phyloP scores from a whole-genome alignment of 2,113 vertebrate species.

The Chrysemys picta region DNA sequence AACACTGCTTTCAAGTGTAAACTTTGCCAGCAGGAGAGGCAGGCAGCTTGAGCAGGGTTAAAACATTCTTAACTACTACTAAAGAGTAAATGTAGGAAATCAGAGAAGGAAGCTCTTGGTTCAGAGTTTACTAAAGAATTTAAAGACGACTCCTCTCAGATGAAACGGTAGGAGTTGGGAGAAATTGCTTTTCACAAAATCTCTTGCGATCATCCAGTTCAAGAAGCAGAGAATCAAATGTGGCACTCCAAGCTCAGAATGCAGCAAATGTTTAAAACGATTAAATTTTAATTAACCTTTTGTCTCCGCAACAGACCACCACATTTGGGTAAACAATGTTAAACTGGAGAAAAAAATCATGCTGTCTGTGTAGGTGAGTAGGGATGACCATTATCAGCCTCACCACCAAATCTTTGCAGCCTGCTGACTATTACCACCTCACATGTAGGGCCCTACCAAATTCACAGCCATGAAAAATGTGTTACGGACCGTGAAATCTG shows the following conservation, averaged over 20 bases:
- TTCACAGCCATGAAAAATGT: too few relatives aligned
- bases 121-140: background rate
- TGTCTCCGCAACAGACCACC: background rate
- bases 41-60: background rate
- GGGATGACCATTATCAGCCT: background rate
- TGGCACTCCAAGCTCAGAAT: background rate
- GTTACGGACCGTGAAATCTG: too few relatives aligned
- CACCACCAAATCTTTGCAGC: background rate
- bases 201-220: background rate
- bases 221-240: background rate
- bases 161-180: background rate
- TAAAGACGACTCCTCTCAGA: background rate
- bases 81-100: background rate
- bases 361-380: background rate
- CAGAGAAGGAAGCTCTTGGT: background rate
- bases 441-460: background rate
- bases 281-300: background rate
- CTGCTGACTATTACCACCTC: background rate
- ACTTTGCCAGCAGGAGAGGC: background rate
- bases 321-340: background rate
- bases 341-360: background rate
- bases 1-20: slow-evolving; percentile 10
- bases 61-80: slow-evolving; percentile 20
- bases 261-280: background rate
- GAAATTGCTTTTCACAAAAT: background rate